Evolutionary conservation across 1,140 invertebrate genomes (phyloP).

Genomic region (Scaptomyza montana): DNA sequence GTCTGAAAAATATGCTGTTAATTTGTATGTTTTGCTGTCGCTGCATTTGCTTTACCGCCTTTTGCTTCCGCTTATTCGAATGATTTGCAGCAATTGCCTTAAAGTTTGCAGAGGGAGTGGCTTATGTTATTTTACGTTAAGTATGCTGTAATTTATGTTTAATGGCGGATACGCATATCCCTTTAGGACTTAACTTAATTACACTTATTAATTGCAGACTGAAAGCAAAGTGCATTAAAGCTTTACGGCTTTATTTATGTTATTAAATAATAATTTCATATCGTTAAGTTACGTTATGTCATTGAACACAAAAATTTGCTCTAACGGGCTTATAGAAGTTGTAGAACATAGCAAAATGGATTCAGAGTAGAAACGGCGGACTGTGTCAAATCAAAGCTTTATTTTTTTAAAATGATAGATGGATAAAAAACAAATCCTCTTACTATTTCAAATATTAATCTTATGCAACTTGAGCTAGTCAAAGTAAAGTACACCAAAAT

Average conservation of each 20-base stretch:
- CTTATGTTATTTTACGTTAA: neutral
- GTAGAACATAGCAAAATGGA: neutral
- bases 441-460: neutral
- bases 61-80: neutral
- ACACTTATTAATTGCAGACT: too few relatives aligned
- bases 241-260: neutral
- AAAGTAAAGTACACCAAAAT: neutral
- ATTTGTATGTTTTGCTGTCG: constrained; percentile 3
- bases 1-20: constrained; percentile 7
- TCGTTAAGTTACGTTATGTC: neutral
- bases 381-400: neutral
- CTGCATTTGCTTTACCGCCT: constrained; percentile 3
- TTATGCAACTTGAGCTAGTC: constrained; percentile 5
- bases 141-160: neutral
- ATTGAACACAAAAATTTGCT: neutral
- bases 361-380: neutral
- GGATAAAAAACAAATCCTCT: neutral
- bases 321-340: neutral
- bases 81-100: constrained; percentile 13
- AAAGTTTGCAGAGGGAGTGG: neutral
- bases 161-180: too few relatives aligned
- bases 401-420: neutral
- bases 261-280: neutral
- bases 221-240: too few relatives aligned
- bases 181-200: too few relatives aligned